Percentiles rank a stretch among this genome's conserved stretches.
Evolutionary conservation across 1,140 invertebrate genomes (phyloP).

Genomic region (Anadara kagoshimensis): DNA sequence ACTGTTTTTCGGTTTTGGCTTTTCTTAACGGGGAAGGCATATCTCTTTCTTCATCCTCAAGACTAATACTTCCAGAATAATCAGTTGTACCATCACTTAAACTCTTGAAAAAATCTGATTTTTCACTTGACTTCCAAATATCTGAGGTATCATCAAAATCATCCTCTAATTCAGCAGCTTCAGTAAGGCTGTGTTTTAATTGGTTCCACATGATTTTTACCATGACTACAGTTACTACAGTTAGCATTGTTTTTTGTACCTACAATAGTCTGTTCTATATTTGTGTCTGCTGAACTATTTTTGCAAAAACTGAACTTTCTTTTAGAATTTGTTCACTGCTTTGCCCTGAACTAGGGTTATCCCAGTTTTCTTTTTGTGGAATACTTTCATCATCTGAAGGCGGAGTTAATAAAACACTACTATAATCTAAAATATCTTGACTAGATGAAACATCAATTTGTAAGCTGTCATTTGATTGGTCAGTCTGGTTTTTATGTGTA

Average conservation of each 20-base stretch:
- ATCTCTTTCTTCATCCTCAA: slow-evolving; percentile 41
- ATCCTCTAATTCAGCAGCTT: background rate
- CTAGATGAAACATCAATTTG: slow-evolving; percentile 4
- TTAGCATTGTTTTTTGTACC: background rate
- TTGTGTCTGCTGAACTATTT: too few species aligned
- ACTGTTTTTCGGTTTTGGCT: slow-evolving; percentile 45
- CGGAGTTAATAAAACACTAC: slow-evolving; percentile 50
- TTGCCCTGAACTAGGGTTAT: slow-evolving; percentile 1
- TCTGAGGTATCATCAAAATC: too few species aligned
- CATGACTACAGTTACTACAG: too few species aligned
- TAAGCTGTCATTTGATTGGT: background rate
- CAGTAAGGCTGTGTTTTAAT: background rate
- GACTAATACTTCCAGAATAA: background rate
- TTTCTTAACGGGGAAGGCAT: slow-evolving; percentile 33
- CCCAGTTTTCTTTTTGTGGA: slow-evolving; percentile 3
- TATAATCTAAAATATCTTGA: slow-evolving; percentile 21
- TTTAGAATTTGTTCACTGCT: background rate
- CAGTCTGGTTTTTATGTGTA: too few species aligned
- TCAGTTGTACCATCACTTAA: background rate
- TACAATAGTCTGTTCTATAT: background rate
- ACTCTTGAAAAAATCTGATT: slow-evolving; percentile 8
- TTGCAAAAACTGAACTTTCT: background rate
- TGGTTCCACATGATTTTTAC: background rate
- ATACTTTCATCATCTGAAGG: slow-evolving; percentile 52
- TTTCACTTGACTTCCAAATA: background rate